Evolutionary conservation across 2,797 vertebrate species (phyloP).

Genomic region (Enteromius paludinosus): DNA sequence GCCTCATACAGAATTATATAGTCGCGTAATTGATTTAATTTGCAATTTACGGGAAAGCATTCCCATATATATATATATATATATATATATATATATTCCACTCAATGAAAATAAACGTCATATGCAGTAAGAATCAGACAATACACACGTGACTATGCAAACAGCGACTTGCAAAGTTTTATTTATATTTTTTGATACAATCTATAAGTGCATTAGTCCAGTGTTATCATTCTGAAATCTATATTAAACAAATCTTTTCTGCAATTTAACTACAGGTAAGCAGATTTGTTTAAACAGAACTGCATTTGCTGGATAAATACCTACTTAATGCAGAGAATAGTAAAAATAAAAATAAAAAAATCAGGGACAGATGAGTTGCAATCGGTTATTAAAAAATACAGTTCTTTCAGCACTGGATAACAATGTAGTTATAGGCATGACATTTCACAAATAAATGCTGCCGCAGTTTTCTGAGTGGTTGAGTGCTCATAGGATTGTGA

Average conservation of each 20-base stretch:
- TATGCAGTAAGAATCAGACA: background rate
- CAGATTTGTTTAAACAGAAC: constrained; percentile 30
- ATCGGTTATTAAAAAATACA: constrained; percentile 18
- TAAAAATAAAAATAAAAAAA: background rate
- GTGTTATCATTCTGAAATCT: constrained; percentile 57
- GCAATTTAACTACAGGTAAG: constrained; percentile 27
- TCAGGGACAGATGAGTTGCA: background rate
- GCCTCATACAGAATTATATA: too few species aligned
- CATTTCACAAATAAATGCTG: constrained; percentile 4
- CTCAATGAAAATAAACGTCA: background rate
- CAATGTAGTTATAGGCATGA: constrained; percentile 14
- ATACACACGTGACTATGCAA: background rate
- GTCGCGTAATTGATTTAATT: background rate
- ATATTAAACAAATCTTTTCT: constrained; percentile 29
- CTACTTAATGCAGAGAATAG: background rate
- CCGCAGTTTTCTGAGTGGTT: constrained; percentile 39
- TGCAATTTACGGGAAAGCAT: background rate
- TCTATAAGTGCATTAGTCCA: constrained; percentile 63
- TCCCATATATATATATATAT: too few species aligned
- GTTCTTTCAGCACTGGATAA: constrained; percentile 18
- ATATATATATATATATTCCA: background rate
- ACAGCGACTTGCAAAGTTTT: constrained; percentile 38
- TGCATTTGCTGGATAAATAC: constrained; percentile 14
- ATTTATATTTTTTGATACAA: constrained; percentile 58
- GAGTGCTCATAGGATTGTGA: constrained; percentile 47